Percentiles rank a stretch among this genome's conserved stretches.
Evolutionary conservation across 2,113 vertebrate genomes (phyloP).

Genomic region (Hemicordylus capensis): DNA sequence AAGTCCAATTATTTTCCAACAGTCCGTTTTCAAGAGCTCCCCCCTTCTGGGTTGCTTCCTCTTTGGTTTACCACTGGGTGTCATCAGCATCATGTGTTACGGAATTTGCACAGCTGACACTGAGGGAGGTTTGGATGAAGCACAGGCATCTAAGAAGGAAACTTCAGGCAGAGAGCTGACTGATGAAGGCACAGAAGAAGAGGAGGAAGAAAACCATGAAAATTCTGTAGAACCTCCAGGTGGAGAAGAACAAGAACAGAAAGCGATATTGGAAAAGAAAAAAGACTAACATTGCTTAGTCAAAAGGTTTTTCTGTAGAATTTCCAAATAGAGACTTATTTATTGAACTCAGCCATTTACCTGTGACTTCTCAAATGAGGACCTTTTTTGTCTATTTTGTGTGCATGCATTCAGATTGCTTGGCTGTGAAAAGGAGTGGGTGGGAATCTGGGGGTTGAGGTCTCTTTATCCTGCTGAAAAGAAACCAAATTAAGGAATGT

Average conservation of each 20-base stretch:
- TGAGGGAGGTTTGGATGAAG: conserved; percentile 82
- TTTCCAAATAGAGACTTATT: conserved; percentile 74
- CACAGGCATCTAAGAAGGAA: conserved; percentile 81
- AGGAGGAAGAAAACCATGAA: conserved; percentile 68
- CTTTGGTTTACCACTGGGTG: conserved; percentile 94
- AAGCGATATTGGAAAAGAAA: conserved; percentile 79
- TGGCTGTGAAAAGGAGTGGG: conserved; percentile 26
- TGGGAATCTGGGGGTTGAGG: conserved; percentile 17
- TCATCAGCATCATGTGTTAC: conserved; percentile 99
- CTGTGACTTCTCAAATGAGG: conserved; percentile 67
- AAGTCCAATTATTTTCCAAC: conserved; percentile 52
- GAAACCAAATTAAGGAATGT: conserved; percentile 32
- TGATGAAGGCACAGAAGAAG: conserved; percentile 77
- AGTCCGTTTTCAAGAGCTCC: conserved; percentile 97
- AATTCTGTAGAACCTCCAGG: conserved; percentile 58
- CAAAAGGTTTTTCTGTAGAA: conserved; percentile 49
- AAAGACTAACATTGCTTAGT: conserved; percentile 67
- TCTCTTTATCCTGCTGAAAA: conserved; percentile 17
- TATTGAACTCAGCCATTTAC: conserved; percentile 74
- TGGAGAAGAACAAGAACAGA: conserved; percentile 75
- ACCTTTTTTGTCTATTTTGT: conserved; percentile 63
- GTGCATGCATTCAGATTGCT: conserved; percentile 69
- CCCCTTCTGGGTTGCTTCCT: conserved; percentile 96
- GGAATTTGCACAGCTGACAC: conserved; percentile 95
- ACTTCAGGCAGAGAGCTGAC: conserved; percentile 60